Evolutionary conservation across 53 echinoderm and acorn worm species (phyloP), one percentile per base, ranked within the genome.

Genomic region (Holothuria leucospilota): DNA sequence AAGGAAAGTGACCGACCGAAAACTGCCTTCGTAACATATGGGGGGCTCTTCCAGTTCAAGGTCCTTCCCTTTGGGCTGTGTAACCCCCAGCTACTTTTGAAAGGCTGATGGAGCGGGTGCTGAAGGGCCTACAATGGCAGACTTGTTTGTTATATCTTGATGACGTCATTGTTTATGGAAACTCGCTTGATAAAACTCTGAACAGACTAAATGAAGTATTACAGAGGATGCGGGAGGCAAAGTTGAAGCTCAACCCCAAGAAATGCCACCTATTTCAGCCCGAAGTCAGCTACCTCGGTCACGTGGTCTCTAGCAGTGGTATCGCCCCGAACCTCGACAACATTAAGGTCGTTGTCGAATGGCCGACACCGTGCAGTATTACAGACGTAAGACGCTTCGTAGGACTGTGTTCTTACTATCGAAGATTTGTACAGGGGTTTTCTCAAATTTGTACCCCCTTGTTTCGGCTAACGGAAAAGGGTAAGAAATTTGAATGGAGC

Each of bases 161-260:
- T 8, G 77, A 52, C n/a, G 63, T n/a, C n/a, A n/a, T n/a, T n/a
- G n/a, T n/a, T n/a, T n/a, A n/a, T n/a, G n/a, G n/a, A n/a, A n/a
- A n/a, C n/a, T n/a, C n/a, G n/a, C n/a, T 92, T 11, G 86, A 88
- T 26, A 70, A 89, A 28, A 52, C 56, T 38, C 59, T 89, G 13
- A 8, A 2, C 14, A 63, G 87, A n/a, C 87, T 92, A 8, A 61
- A 46, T 63, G 67, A 42, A 20, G 93, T 93, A 14, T 90, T 93
- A 39, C 61, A 84, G 38, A 69, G 69, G 34, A 78, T 93, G 1
- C 60, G 69, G 24, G 63, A n/a, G 20, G 87, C 90, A 63, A 80
- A 71, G 13, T 58, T 93, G 15, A 93, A 93, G 53, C 42, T 93
- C 4, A 87, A 87, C 34, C 93, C 93, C 8, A 60, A 69, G 70